A percentile compares a stretch with the other conserved stretches of the same genome.
Conservation (phyloP, 2,113 vertebrate genomes). For the Mesoclemmys tuberculata region DNA sequence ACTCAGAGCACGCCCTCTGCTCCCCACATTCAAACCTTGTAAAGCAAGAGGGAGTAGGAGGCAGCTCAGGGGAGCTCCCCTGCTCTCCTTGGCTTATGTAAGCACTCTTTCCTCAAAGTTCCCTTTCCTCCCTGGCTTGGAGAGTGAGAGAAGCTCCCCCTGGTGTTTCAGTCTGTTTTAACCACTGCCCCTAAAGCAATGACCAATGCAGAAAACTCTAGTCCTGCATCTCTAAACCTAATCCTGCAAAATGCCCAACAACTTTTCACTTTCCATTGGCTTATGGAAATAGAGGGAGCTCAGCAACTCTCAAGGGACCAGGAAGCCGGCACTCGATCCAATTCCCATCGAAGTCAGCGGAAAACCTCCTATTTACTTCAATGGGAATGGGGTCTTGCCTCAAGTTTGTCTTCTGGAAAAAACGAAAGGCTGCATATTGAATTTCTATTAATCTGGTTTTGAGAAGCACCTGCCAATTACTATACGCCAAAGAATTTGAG, state of each 20-base stretch:
- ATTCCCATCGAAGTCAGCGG: background rate
- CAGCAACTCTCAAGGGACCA: background rate
- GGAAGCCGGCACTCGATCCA: background rate
- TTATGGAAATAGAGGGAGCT: background rate
- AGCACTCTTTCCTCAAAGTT: background rate
- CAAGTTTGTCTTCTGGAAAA: background rate
- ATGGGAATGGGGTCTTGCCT: background rate
- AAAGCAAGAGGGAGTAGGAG: background rate
- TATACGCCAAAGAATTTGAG: background rate
- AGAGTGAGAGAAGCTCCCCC: accelerated
- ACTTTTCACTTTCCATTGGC: background rate
- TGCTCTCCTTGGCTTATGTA: accelerated
- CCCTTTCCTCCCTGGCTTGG: background rate
- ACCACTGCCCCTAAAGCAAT: background rate
- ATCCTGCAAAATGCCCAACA: background rate
- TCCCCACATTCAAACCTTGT: too few relatives aligned
- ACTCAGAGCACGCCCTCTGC: background rate
- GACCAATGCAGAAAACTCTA: background rate
- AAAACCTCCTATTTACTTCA: background rate
- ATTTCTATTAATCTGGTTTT: accelerated
- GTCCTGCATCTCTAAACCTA: background rate
- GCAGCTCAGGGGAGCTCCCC: background rate
- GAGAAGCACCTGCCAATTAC: background rate
- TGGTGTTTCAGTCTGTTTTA: background rate
- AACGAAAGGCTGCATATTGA: accelerated